Evolutionary conservation across 2,888 invertebrate genomes (phyloP).

Genomic region (Drosophila monieri): DNA sequence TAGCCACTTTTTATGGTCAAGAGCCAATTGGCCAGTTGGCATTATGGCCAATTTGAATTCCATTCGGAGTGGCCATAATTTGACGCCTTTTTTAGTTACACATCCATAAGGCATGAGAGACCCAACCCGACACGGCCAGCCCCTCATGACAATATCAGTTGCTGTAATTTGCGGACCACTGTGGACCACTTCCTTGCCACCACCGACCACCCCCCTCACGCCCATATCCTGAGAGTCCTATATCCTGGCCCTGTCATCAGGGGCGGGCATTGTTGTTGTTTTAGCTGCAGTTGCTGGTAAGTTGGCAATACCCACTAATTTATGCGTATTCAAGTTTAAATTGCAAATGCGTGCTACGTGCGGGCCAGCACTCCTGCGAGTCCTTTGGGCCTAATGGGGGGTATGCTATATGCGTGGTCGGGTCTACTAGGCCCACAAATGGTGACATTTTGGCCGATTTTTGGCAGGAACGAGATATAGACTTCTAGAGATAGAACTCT

Average conservation of each 20-base stretch:
- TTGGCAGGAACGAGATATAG: background rate
- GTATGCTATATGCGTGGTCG: background rate
- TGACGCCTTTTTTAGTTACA: conserved; percentile 24
- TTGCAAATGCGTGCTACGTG: conserved; percentile 71
- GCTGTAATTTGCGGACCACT: conserved; percentile 37
- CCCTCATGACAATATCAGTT: conserved; percentile 32
- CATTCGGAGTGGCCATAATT: background rate
- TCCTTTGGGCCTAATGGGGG: conserved; percentile 6
- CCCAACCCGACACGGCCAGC: background rate
- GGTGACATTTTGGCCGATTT: background rate
- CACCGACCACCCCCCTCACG: background rate
- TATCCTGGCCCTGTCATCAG: conserved; percentile 36
- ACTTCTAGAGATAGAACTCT: no score
- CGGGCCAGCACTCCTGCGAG: conserved; percentile 8
- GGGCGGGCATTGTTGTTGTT: conserved; percentile 17
- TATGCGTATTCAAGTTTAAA: conserved; percentile 75
- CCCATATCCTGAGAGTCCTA: background rate
- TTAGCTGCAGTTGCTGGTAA: conserved; percentile 7
- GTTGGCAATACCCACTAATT: conserved; percentile 67
- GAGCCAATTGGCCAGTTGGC: background rate
- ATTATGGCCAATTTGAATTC: background rate
- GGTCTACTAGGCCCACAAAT: background rate
- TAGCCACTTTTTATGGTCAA: background rate
- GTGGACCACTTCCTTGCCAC: conserved; percentile 11
- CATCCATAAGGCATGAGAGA: background rate